A percentile compares a stretch with the other conserved stretches of the same genome.
phyloP scores from a whole-genome alignment of 2,113 vertebrate species.

The Psephotus haematonotus region DNA sequence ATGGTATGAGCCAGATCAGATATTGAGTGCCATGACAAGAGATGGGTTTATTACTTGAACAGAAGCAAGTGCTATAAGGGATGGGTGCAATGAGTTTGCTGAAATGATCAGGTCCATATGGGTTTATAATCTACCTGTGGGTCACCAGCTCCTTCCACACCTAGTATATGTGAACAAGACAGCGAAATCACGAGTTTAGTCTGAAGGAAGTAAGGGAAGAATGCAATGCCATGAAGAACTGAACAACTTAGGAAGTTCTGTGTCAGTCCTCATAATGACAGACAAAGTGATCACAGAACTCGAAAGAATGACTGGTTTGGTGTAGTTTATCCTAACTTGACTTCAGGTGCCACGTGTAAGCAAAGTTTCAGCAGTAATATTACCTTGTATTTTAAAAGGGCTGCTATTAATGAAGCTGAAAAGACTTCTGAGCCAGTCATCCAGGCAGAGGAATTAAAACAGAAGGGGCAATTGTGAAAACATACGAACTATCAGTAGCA shows the following conservation, averaged over 20 bases:
- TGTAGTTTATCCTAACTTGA: not conserved
- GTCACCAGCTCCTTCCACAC: not conserved
- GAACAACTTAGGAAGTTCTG: not conserved
- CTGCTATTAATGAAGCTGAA: not conserved
- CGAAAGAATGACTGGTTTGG: not conserved
- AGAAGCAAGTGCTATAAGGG: not conserved
- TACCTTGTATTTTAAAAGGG: not conserved
- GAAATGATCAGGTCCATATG: not conserved
- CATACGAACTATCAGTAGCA: not conserved
- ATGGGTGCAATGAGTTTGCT: not conserved
- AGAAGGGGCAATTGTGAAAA: not conserved
- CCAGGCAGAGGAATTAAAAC: not conserved
- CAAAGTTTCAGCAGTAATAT: not conserved
- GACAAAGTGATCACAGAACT: not conserved
- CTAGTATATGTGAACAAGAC: not conserved
- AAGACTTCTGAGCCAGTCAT: not conserved
- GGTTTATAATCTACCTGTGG: not conserved
- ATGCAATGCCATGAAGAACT: not conserved
- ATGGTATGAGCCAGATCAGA: not conserved
- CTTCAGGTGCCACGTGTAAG: not conserved
- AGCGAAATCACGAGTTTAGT: not conserved
- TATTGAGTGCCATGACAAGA: not conserved
- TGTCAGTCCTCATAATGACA: not conserved
- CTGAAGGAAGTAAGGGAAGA: not conserved
- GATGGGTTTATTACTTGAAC: not conserved